phyloP scores from a whole-genome alignment of 2,113 vertebrate species.

The Prochilodus magdalenae region DNA sequence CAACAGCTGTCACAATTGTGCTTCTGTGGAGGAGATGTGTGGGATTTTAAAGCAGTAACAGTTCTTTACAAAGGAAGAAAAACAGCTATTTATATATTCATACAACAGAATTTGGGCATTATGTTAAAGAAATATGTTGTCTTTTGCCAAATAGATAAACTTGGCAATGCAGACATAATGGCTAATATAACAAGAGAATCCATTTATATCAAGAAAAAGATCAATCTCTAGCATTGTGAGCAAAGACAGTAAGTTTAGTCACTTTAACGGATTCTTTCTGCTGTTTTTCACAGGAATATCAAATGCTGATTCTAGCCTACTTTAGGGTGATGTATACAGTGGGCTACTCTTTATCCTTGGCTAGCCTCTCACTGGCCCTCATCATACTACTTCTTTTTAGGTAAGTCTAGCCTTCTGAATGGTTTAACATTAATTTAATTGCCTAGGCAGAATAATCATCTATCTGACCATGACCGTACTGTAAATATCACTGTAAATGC shows the following conservation, averaged over 20 bases:
- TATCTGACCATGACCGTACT: too few species aligned
- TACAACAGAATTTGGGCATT: neutral
- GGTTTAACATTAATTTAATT: too few species aligned
- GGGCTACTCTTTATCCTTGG: constrained; percentile 80
- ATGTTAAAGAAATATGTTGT: neutral
- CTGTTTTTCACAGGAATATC: constrained; percentile 63
- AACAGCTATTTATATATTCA: neutral
- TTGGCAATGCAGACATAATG: neutral
- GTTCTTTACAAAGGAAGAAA: neutral
- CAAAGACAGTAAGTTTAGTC: neutral
- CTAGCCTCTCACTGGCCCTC: constrained; percentile 75
- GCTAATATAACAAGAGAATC: neutral
- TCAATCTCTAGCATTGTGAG: neutral
- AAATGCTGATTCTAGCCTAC: constrained; percentile 70
- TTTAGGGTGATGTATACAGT: constrained; percentile 80
- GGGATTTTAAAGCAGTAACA: neutral
- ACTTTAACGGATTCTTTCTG: neutral
- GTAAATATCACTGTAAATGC: too few species aligned
- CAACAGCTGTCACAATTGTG: neutral
- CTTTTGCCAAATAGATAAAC: neutral
- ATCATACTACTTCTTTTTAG: constrained; percentile 75
- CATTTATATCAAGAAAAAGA: neutral
- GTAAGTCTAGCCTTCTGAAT: constrained; percentile 61
- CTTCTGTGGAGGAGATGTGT: neutral
- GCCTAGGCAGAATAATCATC: too few species aligned